These are phyloP conservation scores for Propithecus coquereli DNA, from an alignment of 2,113 vertebrate species.

Conservation along the genomic window DNA sequence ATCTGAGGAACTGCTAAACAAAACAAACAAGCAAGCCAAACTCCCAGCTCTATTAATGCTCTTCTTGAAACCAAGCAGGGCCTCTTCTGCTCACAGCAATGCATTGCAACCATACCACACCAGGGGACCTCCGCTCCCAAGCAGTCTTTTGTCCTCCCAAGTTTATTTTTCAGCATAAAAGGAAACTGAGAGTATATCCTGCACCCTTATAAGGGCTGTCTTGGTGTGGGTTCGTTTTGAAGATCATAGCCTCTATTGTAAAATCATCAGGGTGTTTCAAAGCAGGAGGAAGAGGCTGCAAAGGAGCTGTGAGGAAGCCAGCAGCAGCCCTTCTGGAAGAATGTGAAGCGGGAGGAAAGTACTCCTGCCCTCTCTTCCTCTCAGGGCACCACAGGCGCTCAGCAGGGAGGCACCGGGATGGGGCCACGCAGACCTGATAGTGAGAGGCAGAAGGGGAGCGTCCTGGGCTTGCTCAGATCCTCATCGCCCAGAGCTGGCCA, in stretches of 20 bases:
- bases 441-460: not conserved
- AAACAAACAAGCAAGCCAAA: not conserved
- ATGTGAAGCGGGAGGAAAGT: not conserved
- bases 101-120: rapidly evolving
- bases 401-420: not conserved
- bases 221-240: not conserved
- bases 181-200: not conserved
- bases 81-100: not conserved
- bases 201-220: not conserved
- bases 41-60: not conserved
- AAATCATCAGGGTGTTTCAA: not conserved
- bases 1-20: not conserved
- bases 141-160: not conserved
- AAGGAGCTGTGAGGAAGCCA: not conserved
- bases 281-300: not conserved
- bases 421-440: not conserved
- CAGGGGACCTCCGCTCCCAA: not conserved
- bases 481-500: constrained; percentile 22
- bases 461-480: rapidly evolving
- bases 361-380: not conserved
- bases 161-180: not conserved
- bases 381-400: not conserved
- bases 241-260: not conserved
- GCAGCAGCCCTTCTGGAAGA: not conserved
- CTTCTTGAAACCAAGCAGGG: not conserved